These are phyloP conservation scores for Aculops lycopersici DNA, from an alignment of 1,140 invertebrate genomes.

Conservation along the genomic window DNA sequence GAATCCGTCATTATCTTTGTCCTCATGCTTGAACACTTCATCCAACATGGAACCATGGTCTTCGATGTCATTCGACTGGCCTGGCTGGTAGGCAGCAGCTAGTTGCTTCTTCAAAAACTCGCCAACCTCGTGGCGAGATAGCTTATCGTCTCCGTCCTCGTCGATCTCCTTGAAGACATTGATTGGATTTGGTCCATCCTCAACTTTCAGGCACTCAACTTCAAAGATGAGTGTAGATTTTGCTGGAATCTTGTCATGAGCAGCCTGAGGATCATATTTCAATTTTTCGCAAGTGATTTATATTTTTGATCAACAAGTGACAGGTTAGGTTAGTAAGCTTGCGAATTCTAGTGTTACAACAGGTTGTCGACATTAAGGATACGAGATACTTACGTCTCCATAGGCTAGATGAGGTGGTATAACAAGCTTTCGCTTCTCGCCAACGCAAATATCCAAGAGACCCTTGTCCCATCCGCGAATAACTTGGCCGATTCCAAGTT, in stretches of 20 bases:
- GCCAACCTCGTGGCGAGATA: conserved; percentile 67
- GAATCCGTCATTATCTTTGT: conserved; percentile 72
- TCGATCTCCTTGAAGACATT: conserved; percentile 94
- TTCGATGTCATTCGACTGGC: conserved; percentile 34
- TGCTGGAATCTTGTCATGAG: conserved; percentile 71
- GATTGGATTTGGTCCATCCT: conserved; percentile 32
- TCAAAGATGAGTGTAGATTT: conserved; percentile 77
- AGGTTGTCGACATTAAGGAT: no score
- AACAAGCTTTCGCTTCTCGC: conserved; percentile 53
- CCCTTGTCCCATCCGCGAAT: conserved; percentile 87
- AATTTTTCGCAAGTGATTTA: no score
- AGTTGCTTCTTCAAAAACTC: conserved; percentile 56
- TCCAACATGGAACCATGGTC: conserved; percentile 73
- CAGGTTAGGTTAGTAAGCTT: no score
- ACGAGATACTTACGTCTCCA: no score
- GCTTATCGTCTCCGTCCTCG: conserved; percentile 45
- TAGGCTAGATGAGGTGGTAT: conserved; percentile 62
- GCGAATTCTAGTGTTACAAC: no score
- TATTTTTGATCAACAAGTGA: no score
- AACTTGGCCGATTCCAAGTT: conserved; percentile 62
- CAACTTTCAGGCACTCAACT: conserved; percentile 30
- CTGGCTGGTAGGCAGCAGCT: conserved; percentile 28
- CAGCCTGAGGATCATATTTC: conserved; percentile 56
- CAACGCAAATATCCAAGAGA: conserved; percentile 48
- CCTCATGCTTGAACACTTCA: conserved; percentile 84